A percentile compares a stretch with the other conserved stretches of the same genome.
phyloP scores from a whole-genome alignment of 2,888 invertebrate species.

The Gnatocerus cornutus region DNA sequence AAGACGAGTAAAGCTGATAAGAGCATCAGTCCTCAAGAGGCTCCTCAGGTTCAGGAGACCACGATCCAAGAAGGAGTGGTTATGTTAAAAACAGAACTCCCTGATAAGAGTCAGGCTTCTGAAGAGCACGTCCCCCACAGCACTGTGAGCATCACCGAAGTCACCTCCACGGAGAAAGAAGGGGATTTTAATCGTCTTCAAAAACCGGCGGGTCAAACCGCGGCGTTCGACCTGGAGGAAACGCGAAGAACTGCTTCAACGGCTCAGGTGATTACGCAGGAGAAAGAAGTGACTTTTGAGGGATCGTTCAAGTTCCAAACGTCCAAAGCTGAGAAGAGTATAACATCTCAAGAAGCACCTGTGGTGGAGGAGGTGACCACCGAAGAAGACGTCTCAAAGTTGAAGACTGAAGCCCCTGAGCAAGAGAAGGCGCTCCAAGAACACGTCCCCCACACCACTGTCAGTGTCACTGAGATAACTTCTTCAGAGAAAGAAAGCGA shows the following conservation, averaged over 20 bases:
- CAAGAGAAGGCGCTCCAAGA: slow-evolving; percentile 37
- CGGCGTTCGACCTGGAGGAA: slow-evolving; percentile 68
- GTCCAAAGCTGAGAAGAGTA: slow-evolving; percentile 57
- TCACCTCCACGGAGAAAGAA: slow-evolving; percentile 57
- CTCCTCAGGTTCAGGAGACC: slow-evolving; percentile 57
- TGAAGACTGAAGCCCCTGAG: slow-evolving; percentile 44
- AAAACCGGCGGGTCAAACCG: slow-evolving; percentile 65
- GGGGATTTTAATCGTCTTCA: slow-evolving; percentile 35
- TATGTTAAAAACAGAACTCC: slow-evolving; percentile 54
- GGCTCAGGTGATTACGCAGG: slow-evolving; percentile 59
- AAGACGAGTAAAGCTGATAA: slow-evolving; percentile 50
- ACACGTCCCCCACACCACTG: slow-evolving; percentile 34
- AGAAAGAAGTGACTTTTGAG: slow-evolving; percentile 60
- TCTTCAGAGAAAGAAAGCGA: slow-evolving; percentile 62
- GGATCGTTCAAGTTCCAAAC: slow-evolving; percentile 47
- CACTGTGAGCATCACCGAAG: slow-evolving; percentile 50
- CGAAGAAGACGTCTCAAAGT: slow-evolving; percentile 69
- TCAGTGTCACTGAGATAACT: slow-evolving; percentile 49
- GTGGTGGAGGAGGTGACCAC: slow-evolving; percentile 55
- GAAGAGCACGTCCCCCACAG: slow-evolving; percentile 63
- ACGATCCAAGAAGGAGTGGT: slow-evolving; percentile 57
- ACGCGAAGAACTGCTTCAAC: slow-evolving; percentile 66
- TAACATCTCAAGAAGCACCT: slow-evolving; percentile 63
- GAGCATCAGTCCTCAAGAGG: slow-evolving; percentile 65
- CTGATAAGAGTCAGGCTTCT: slow-evolving; percentile 61